Conservation (phyloP, 2,797 vertebrate species). For the Platyrinchus mystaceus region DNA sequence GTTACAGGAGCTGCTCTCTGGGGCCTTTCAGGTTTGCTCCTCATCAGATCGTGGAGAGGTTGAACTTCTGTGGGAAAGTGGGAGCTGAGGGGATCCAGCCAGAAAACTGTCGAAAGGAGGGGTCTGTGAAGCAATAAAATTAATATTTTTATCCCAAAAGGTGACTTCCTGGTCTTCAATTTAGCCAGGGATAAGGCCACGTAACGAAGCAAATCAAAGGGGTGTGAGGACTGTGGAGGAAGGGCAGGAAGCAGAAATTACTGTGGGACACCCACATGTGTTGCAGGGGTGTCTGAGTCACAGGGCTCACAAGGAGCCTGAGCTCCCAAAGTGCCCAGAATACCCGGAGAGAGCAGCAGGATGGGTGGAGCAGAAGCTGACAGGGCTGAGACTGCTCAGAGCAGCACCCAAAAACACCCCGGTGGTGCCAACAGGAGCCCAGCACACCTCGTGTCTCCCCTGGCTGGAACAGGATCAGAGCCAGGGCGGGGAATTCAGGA, state of each 20-base stretch:
- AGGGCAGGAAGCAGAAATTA: not conserved
- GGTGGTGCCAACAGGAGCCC: not conserved
- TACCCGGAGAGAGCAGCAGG: not conserved
- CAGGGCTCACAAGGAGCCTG: not conserved
- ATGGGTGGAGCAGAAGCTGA: not conserved
- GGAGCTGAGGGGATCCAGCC: not conserved
- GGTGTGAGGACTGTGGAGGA: not conserved
- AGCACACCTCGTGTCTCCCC: not conserved
- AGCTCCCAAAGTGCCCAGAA: not conserved
- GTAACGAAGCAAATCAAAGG: not conserved
- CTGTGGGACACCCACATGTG: not conserved
- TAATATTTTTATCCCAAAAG: not conserved
- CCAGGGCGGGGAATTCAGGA: not conserved
- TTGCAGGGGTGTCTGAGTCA: not conserved
- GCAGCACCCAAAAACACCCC: rapidly evolving
- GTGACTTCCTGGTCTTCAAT: not conserved
- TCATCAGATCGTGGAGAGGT: not conserved
- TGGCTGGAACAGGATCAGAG: not conserved
- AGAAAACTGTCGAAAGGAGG: not conserved
- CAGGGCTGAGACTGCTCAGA: not conserved
- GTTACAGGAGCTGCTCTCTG: not conserved
- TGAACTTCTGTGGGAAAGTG: not conserved
- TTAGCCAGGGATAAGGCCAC: not conserved
- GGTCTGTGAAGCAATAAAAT: not conserved
- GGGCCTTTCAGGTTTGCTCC: not conserved